A percentile compares a stretch with the other conserved stretches of the same genome.
Evolutionary conservation across 92 coral and sea anemone genomes (phyloP).

Genomic region (Chrysogorgia sp.): DNA sequence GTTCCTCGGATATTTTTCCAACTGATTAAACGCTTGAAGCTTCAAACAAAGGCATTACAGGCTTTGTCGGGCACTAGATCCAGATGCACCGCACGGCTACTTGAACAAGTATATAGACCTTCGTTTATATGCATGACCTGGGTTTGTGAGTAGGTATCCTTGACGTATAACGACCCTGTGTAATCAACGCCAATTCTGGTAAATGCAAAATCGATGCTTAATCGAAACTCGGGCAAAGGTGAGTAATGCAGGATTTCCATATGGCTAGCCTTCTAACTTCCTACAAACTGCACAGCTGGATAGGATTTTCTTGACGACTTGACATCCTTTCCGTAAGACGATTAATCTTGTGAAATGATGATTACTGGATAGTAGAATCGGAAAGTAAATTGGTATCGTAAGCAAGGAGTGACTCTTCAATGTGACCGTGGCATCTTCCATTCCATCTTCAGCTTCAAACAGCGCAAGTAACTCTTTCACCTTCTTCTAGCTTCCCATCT

Average conservation of each 20-base stretch:
- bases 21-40: slow-evolving; percentile 45
- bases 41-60: slow-evolving; percentile 19
- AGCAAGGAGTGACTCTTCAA: slow-evolving; percentile 40
- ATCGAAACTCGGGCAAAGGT: slow-evolving; percentile 33
- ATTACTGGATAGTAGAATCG: slow-evolving; percentile 40
- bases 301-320: slow-evolving; percentile 42
- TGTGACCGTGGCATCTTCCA: slow-evolving; percentile 42
- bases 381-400: slow-evolving; percentile 42
- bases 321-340: slow-evolving; percentile 45
- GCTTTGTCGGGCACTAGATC: slow-evolving; percentile 40
- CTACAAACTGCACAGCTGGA: slow-evolving; percentile 39
- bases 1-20: slow-evolving; percentile 49
- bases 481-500: slow-evolving; percentile 22
- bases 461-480: slow-evolving; percentile 38
- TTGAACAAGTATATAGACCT: slow-evolving; percentile 40
- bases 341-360: slow-evolving; percentile 46
- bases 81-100: slow-evolving; percentile 51
- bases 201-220: slow-evolving; percentile 30
- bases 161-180: slow-evolving; percentile 28
- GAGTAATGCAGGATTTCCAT: slow-evolving; percentile 31
- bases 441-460: slow-evolving; percentile 35
- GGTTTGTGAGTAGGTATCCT: slow-evolving; percentile 12
- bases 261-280: slow-evolving; percentile 37
- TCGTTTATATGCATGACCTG: slow-evolving; percentile 18
- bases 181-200: slow-evolving; percentile 42